These are phyloP conservation scores for Pelecanoides urinatrix DNA, from an alignment of 2,113 vertebrate species.

Conservation along the genomic window DNA sequence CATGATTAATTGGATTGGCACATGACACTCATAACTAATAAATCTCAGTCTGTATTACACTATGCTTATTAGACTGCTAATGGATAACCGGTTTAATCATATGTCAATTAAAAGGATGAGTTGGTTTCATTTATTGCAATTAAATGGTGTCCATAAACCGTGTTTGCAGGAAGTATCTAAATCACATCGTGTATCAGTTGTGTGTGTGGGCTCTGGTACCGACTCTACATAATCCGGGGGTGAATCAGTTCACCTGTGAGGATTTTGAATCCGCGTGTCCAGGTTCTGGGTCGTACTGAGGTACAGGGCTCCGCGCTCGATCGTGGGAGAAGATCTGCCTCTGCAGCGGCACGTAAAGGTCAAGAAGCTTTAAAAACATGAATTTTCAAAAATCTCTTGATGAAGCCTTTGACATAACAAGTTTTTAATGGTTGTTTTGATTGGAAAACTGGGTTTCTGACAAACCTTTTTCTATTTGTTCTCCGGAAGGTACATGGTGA, in stretches of 20 bases:
- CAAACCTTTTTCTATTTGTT: background rate
- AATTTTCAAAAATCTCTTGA: background rate
- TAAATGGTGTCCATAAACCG: background rate
- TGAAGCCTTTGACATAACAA: background rate
- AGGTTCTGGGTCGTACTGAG: background rate
- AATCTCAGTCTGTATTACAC: background rate
- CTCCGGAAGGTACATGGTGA: fast-evolving
- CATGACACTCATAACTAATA: conserved; percentile 28
- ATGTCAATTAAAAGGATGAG: conserved; percentile 57
- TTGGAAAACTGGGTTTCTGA: background rate
- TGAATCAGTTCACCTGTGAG: conserved; percentile 7
- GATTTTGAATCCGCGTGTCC: background rate
- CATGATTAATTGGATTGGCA: conserved; percentile 35
- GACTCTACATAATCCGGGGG: background rate
- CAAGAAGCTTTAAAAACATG: background rate
- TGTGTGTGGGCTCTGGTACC: background rate
- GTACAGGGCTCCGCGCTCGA: fast-evolving
- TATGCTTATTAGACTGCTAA: conserved; percentile 32
- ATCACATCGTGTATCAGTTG: background rate
- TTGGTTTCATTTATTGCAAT: conserved; percentile 55
- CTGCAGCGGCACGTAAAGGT: background rate
- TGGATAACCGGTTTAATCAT: conserved; percentile 58
- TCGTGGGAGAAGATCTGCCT: background rate
- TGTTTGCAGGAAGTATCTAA: conserved; percentile 58
- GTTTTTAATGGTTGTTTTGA: background rate